phyloP scores from a whole-genome alignment of 2,797 vertebrate genomes.

The Rhinoraja longicauda region DNA sequence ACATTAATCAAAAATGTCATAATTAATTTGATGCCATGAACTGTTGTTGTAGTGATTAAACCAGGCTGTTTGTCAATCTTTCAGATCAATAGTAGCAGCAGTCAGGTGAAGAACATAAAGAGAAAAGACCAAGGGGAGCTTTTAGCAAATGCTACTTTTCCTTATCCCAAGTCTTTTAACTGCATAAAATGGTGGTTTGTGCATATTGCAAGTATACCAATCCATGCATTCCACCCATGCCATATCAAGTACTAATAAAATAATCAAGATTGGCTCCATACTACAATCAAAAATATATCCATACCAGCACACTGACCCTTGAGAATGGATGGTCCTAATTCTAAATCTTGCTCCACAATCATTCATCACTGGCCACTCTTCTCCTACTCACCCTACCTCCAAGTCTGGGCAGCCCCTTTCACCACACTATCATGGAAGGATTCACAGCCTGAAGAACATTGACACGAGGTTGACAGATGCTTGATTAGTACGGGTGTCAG shows the following conservation, averaged over 20 bases:
- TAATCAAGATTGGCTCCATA: too few species aligned
- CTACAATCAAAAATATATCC: background rate
- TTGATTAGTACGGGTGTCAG: too few species aligned
- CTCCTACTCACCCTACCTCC: too few species aligned
- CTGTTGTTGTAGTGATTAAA: constrained; percentile 2
- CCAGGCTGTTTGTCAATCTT: background rate
- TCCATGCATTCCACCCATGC: background rate
- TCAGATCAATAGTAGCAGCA: background rate
- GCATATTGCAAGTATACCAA: background rate
- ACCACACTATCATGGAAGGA: background rate
- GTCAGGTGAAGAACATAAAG: background rate
- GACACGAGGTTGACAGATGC: too few species aligned
- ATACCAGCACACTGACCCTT: background rate
- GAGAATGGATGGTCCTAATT: background rate
- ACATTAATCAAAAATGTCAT: background rate
- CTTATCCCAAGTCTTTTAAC: background rate
- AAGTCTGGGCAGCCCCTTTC: background rate
- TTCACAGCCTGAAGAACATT: background rate
- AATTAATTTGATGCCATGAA: constrained; percentile 9
- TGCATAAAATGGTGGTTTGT: background rate
- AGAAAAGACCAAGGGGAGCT: background rate
- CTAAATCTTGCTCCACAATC: background rate
- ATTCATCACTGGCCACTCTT: background rate
- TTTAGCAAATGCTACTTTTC: constrained; percentile 11
- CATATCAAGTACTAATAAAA: background rate